These are phyloP conservation scores for Agrypnia vestita DNA, from an alignment of 1,140 invertebrate genomes.

Conservation along the genomic window DNA sequence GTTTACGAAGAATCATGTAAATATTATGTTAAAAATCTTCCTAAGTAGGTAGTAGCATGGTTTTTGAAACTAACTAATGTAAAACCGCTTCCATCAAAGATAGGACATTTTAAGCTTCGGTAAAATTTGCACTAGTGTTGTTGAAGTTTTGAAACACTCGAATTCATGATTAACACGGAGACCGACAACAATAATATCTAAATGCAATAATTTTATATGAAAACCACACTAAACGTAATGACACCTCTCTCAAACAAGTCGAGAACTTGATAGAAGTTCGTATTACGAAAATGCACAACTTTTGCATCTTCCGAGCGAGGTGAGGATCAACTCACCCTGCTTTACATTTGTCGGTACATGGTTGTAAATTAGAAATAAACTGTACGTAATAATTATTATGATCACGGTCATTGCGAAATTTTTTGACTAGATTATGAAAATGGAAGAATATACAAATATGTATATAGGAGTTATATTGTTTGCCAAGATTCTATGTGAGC, in stretches of 20 bases:
- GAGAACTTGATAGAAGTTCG: not conserved
- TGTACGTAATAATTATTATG: not conserved
- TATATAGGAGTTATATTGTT: too few relatives aligned
- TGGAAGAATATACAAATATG: too few relatives aligned
- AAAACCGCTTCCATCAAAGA: constrained; percentile 30
- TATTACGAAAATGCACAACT: too few relatives aligned
- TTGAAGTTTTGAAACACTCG: constrained; percentile 1
- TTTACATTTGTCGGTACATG: not conserved
- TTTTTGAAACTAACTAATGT: constrained; percentile 15
- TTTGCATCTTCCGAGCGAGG: too few relatives aligned
- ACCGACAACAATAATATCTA: not conserved
- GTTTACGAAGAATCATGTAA: too few relatives aligned
- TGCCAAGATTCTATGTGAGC: too few relatives aligned
- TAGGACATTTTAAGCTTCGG: constrained; percentile 27
- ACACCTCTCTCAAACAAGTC: constrained; percentile 21
- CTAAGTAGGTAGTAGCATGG: constrained; percentile 31
- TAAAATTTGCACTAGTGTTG: constrained; percentile 35
- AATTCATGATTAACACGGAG: not conserved
- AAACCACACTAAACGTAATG: not conserved
- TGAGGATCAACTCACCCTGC: too few relatives aligned
- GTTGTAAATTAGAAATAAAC: not conserved
- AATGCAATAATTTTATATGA: not conserved
- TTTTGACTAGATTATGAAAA: not conserved
- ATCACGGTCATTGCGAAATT: not conserved
- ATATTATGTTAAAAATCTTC: constrained; percentile 26